Base-by-base conservation (phyloP, 2,113 vertebrate genomes). In the Pipa parva region DNA sequence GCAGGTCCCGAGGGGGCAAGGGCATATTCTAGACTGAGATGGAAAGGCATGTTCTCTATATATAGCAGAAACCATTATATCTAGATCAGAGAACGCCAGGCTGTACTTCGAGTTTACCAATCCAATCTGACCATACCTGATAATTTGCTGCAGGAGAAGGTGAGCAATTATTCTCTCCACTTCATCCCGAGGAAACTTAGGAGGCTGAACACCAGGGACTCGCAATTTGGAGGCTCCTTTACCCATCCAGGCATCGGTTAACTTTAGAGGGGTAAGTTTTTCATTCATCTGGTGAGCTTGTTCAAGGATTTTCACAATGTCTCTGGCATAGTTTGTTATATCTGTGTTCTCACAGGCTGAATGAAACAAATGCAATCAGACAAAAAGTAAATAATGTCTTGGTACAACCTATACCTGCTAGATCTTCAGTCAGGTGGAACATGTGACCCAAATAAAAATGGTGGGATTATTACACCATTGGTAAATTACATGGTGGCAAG, bases 221-320 rank as follows among this genome's bases (percentile, higher is more conserved):
- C 95, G 87, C 31, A 88, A 33, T 71, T 97, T 99, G 8, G 90
- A 73, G 0, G 85, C 84, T 3, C 97, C 95, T 60, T 88, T 96
- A 9, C 97, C 94, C 78, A 84, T 84, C 96, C 96, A 98, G 0
- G 95, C 75, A 17, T 99, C 95, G 0, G 94, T 83, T 74, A 99
- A 74, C 74, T 98, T 98, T 78, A 99, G 75, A 0, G 97, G 97
- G 0, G 97, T 99, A 29, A 98, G 84, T 63, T 90, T 98, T 77
- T 98, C 95, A 39, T 87, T 85, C 78, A 85, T 66, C 20, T 80
- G 85, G 10, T 81, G 78, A 0, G 95, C 92, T 52, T 91, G 76
- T 72, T 93, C 86, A 52, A 99, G 52, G 20, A 99, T 92, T 66
- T 88, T 87, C 72, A 97, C 63, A 5, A 97, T 83, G 64, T 95